phyloP scores from a whole-genome alignment of 1,140 invertebrate species.

The Dendrolimus kikuchii region DNA sequence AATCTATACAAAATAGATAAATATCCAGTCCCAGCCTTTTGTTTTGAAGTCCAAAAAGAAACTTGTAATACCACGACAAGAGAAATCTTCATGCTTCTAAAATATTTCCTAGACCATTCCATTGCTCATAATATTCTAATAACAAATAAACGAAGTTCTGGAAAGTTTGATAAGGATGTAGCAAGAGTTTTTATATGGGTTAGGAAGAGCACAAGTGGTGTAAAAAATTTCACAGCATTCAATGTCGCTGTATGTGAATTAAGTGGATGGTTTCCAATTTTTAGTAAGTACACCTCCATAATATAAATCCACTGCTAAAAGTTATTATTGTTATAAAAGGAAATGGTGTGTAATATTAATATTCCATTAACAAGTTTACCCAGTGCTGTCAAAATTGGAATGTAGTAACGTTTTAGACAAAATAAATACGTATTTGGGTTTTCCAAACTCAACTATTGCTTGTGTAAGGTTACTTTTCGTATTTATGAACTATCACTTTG shows the following conservation, averaged over 20 bases:
- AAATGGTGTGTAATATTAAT: no score
- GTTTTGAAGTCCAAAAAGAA: conserved; percentile 70
- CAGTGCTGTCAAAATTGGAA: no score
- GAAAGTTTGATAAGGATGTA: conserved; percentile 36
- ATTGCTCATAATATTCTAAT: conserved; percentile 81
- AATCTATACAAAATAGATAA: conserved; percentile 66
- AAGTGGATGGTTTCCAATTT: conserved; percentile 78
- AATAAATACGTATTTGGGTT: no score
- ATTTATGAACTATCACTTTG: no score
- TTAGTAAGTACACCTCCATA: conserved; percentile 65
- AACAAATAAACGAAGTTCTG: conserved; percentile 48
- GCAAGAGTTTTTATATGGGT: conserved; percentile 78
- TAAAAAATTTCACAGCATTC: conserved; percentile 73
- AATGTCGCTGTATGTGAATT: conserved; percentile 78
- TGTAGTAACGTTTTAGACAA: no score
- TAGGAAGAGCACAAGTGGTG: conserved; percentile 67
- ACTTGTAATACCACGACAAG: conserved; percentile 36
- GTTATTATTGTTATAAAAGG: no score
- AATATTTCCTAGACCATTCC: conserved; percentile 71
- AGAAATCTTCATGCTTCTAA: conserved; percentile 66
- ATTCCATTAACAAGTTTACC: no score
- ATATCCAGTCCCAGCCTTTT: conserved; percentile 77
- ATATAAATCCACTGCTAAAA: no score
- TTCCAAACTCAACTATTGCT: no score
- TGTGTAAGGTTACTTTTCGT: no score